Evolutionary conservation across 2,113 vertebrate genomes (phyloP).

Genomic region (Phrynosoma blainvillii): DNA sequence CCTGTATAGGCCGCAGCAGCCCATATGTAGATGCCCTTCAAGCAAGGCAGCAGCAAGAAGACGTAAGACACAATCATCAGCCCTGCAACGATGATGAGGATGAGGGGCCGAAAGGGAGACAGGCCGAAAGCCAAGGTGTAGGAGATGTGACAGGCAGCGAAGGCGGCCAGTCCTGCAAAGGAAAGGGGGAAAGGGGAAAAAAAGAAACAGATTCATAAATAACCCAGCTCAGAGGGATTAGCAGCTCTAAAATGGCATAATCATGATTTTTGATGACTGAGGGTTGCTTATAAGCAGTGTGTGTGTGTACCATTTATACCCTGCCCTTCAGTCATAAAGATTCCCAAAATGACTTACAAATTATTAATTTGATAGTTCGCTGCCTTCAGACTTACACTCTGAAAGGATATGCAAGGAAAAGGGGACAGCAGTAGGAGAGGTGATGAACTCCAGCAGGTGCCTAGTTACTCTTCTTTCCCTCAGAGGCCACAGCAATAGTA

Average conservation of each 20-base stretch:
- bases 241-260: neutral
- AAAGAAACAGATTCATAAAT: neutral
- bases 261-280: neutral
- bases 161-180: constrained; percentile 81
- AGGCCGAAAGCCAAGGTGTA: constrained; percentile 79
- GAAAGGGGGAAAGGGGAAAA: neutral
- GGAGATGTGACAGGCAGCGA: constrained; percentile 78
- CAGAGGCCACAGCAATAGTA: too few species aligned
- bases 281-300: too few species aligned
- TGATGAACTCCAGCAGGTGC: too few species aligned
- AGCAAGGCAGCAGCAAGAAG: constrained; percentile 71
- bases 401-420: too few species aligned
- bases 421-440: too few species aligned
- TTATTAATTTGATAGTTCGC: too few species aligned
- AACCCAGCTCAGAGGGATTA: neutral
- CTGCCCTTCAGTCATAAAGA: too few species aligned
- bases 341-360: too few species aligned
- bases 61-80: constrained; percentile 23
- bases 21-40: constrained; percentile 63
- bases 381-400: too few species aligned
- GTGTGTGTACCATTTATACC: neutral
- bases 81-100: constrained; percentile 49
- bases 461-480: too few species aligned
- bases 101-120: constrained; percentile 40
- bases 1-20: constrained; percentile 69